A percentile compares a stretch with the other conserved stretches of the same genome.
Conservation (phyloP, 1,140 invertebrate genomes). For the Parapsyche elsis region DNA sequence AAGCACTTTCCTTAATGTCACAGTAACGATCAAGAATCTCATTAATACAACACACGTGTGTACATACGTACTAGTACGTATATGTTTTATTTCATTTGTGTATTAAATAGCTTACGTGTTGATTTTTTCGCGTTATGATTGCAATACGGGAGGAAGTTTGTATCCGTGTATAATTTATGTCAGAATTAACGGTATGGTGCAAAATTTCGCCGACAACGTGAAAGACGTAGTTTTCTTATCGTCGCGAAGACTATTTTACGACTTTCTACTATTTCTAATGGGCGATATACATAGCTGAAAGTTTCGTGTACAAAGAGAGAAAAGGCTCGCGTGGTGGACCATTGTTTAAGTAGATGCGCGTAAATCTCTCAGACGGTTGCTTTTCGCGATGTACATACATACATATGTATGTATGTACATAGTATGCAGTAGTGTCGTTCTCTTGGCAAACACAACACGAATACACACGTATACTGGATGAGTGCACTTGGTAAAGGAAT, state of each 20-base stretch:
- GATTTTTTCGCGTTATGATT: too few relatives aligned
- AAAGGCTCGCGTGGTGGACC: slow-evolving; percentile 9
- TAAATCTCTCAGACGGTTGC: slow-evolving; percentile 7
- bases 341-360: slow-evolving; percentile 24
- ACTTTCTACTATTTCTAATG: not conserved
- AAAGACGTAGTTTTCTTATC: not conserved
- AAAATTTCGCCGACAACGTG: slow-evolving; percentile 4
- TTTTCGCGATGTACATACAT: not conserved
- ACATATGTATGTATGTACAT: too few relatives aligned
- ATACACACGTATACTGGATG: not conserved
- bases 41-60: not conserved
- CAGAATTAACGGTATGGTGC: not conserved
- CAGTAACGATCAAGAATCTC: not conserved
- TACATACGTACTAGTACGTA: not conserved
- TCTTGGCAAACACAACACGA: not conserved
- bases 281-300: not conserved
- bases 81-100: too few relatives aligned
- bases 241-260: not conserved
- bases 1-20: not conserved
- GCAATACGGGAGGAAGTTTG: too few relatives aligned
- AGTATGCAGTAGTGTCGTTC: not conserved
- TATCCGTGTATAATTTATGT: too few relatives aligned
- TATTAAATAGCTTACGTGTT: too few relatives aligned
- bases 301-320: not conserved
- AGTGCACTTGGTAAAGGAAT: not conserved